Base-by-base conservation (phyloP, 1,140 invertebrate genomes). In the Camponotus vicinus region DNA sequence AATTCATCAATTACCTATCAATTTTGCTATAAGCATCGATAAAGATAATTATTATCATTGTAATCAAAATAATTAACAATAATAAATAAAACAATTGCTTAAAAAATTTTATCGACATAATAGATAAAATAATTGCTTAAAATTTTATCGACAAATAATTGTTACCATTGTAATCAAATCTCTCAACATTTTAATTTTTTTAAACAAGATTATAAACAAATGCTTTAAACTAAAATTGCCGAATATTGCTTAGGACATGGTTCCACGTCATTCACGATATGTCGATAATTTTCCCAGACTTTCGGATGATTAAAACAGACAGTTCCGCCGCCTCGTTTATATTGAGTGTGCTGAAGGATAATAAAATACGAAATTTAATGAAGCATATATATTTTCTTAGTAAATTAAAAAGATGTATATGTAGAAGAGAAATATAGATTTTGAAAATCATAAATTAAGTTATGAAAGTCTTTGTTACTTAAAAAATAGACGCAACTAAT, bases 241-340 rank as follows among this genome's bases (percentile, higher is more conserved):
- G 34, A 34, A 37, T 55, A 67, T 0, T 32, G 59, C 63, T 73
- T 91, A 69, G 93, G 92, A 89, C 95, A 95, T 42, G 92, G 91
- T 89, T 96, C 96, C 64, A 95, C 91, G 6, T 95, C 94, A 37
- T 94, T 89, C 6, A 96, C 93, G 4, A 93, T 75, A 37, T 95
- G 87, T 8, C 94, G 92, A 89, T 96, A 97, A 45, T 95, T 90
- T 75, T 94, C 93, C 94, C 97, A 96, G 8, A 97, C 92, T 18
- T 92, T 86, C 1, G 78, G 40, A 49, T 96, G 95, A 82, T 96
- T 94, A 13, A 97, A 94, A 92, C 98, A 99, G 7, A 98, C 96
- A 0, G 97, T 97, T 55, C 98, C 98, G 21, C 98, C 98, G 0
- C 97, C 98, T 85, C 98, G 96, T 0, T 95, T 93, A 79, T 97